Evolutionary conservation across 23 tunicate species (phyloP).

Genomic region (Styela clava): DNA sequence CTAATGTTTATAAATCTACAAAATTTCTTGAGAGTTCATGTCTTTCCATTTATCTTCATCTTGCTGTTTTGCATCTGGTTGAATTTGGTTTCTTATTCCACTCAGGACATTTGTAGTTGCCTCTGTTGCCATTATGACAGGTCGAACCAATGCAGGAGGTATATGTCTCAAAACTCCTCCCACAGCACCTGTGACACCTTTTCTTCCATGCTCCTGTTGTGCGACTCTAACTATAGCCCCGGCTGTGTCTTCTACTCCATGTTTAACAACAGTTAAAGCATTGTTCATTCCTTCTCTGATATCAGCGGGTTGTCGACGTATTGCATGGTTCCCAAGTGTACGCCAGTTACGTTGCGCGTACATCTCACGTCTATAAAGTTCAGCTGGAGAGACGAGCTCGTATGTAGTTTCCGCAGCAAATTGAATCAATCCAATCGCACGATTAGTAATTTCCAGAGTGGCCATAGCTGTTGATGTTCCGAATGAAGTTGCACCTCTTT

Average conservation of each 20-base stretch:
- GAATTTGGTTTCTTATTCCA: constrained; percentile 89
- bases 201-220: constrained; percentile 73
- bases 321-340: constrained; percentile 45
- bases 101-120: constrained; percentile 91
- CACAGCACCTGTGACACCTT: constrained; percentile 85
- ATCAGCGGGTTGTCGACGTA: constrained; percentile 64
- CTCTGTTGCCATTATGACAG: constrained; percentile 81
- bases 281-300: constrained; percentile 87
- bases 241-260: constrained; percentile 71
- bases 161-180: constrained; percentile 88
- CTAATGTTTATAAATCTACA: no score
- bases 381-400: constrained; percentile 76
- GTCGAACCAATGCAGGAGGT: constrained; percentile 79
- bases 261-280: constrained; percentile 62
- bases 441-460: constrained; percentile 69
- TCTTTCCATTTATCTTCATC: constrained; percentile 81
- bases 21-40: neutral
- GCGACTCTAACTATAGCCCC: constrained; percentile 61
- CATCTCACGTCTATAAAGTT: constrained; percentile 8
- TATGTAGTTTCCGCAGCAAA: constrained; percentile 79
- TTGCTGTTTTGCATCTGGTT: constrained; percentile 86
- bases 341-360: constrained; percentile 44
- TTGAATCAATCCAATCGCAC: constrained; percentile 74
- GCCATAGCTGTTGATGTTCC: constrained; percentile 96
- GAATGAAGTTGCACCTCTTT: constrained; percentile 88